Conservation (phyloP, 1,140 invertebrate species). For the Euwallacea similis region DNA sequence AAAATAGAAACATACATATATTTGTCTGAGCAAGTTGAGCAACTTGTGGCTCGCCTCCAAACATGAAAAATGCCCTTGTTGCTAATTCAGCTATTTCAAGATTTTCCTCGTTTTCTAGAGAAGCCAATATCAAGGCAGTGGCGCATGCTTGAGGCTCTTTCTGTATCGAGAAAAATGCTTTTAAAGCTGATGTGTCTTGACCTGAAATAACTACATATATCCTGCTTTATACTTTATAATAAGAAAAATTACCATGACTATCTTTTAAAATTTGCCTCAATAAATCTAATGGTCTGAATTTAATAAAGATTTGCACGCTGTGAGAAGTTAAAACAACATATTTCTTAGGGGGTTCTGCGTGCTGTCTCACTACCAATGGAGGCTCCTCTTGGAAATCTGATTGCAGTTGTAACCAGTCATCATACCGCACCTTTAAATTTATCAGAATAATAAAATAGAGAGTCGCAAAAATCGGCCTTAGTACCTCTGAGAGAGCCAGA, state of each 20-base stretch:
- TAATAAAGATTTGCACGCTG: constrained; percentile 80
- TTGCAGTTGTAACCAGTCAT: constrained; percentile 14
- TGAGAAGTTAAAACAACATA: constrained; percentile 86
- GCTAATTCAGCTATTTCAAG: constrained; percentile 83
- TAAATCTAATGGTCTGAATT: constrained; percentile 85
- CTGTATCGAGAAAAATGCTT: constrained; percentile 82
- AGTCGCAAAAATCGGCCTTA: neutral
- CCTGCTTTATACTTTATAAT: neutral
- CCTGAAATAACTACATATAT: constrained; percentile 48
- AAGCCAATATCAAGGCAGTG: constrained; percentile 83
- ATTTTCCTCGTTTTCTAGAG: constrained; percentile 67
- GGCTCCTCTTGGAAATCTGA: constrained; percentile 34
- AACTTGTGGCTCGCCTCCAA: constrained; percentile 74
- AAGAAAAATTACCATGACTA: constrained; percentile 60
- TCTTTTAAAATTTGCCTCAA: constrained; percentile 78
- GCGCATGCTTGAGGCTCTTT: constrained; percentile 86
- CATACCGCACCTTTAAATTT: constrained; percentile 26
- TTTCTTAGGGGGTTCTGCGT: constrained; percentile 71
- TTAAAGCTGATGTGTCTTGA: constrained; percentile 80
- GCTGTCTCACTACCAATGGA: constrained; percentile 73
- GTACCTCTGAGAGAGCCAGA: constrained; percentile 77
- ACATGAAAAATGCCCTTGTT: constrained; percentile 88
- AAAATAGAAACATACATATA: constrained; percentile 38
- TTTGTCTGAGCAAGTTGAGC: constrained; percentile 40
- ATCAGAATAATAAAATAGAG: neutral